Conservation (phyloP, 2,888 invertebrate species). For the Crepidodera aurea region DNA sequence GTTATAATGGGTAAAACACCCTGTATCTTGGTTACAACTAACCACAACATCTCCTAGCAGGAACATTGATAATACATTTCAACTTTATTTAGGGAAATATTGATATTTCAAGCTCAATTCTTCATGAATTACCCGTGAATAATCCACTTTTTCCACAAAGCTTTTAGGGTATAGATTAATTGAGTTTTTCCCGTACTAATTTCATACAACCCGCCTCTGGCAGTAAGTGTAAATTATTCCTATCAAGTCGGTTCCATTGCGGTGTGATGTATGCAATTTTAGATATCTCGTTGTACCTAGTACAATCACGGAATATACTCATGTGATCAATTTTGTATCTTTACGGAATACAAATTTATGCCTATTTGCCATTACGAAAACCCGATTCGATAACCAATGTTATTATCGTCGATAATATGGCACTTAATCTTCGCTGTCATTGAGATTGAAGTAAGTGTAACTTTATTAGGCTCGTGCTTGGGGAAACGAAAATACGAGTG, state of each 20-base stretch:
- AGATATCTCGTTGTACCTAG: conserved; percentile 57
- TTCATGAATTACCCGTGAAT: too few species aligned
- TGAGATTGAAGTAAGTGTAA: conserved; percentile 23
- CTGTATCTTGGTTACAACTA: too few species aligned
- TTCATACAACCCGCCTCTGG: not conserved
- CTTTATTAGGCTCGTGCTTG: conserved; percentile 19
- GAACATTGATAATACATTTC: too few species aligned
- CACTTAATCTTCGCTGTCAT: conserved; percentile 40
- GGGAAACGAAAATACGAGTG: not conserved
- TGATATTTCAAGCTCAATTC: too few species aligned
- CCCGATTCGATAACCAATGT: conserved; percentile 41
- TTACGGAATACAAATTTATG: conserved; percentile 37
- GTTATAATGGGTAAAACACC: too few species aligned
- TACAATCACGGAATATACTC: conserved; percentile 56
- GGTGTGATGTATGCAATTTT: conserved; percentile 55
- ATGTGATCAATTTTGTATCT: conserved; percentile 55
- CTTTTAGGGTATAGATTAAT: too few species aligned
- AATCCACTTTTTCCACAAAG: too few species aligned
- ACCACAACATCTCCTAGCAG: too few species aligned
- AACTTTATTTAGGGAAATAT: too few species aligned
- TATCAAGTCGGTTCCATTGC: conserved; percentile 9
- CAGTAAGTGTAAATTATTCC: conserved; percentile 57
- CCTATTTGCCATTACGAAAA: conserved; percentile 37
- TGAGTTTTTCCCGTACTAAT: too few species aligned
- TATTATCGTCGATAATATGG: conserved; percentile 38